phyloP scores from a whole-genome alignment of 2,888 invertebrate species.

The Rhorus exstirpatorius region DNA sequence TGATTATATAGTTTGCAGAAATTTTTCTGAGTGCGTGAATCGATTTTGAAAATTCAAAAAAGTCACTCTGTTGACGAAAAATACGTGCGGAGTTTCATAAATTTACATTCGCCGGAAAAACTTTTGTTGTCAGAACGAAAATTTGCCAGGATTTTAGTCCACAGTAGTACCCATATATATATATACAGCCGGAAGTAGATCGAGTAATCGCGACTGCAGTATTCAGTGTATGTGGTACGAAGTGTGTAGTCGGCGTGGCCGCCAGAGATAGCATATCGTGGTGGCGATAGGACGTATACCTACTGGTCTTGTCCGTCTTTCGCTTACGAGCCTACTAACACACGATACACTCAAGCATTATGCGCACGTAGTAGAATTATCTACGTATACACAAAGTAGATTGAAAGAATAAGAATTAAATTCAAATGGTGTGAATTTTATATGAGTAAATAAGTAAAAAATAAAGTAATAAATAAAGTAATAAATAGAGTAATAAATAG shows the following conservation, averaged over 20 bases:
- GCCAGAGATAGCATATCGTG: slow-evolving; percentile 79
- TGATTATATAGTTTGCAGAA: too few relatives aligned
- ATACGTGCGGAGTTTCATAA: too few relatives aligned
- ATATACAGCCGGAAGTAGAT: slow-evolving; percentile 55
- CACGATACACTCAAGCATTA: not conserved
- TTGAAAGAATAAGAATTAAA: not conserved
- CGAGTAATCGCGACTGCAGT: slow-evolving; percentile 54
- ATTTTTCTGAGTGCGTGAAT: too few relatives aligned
- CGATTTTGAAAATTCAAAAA: too few relatives aligned
- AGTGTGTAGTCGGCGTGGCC: slow-evolving; percentile 65
- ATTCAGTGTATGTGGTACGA: slow-evolving; percentile 30
- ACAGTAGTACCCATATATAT: not conserved
- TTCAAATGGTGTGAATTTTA: not conserved
- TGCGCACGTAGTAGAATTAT: not conserved
- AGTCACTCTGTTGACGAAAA: too few relatives aligned
- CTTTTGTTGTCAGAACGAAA: too few relatives aligned
- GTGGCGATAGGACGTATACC: slow-evolving; percentile 77
- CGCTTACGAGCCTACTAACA: slow-evolving; percentile 43
- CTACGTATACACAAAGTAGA: not conserved
- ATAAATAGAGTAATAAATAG: too few relatives aligned
- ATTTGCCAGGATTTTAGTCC: too few relatives aligned
- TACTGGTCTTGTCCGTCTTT: slow-evolving; percentile 73
- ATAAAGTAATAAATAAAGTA: too few relatives aligned
- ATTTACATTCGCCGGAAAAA: too few relatives aligned
- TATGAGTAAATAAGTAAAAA: too few relatives aligned